Percentiles rank a stretch among this genome's conserved stretches.
Conservation (phyloP, 2,113 vertebrate genomes). For the Dromaius novaehollandiae region DNA sequence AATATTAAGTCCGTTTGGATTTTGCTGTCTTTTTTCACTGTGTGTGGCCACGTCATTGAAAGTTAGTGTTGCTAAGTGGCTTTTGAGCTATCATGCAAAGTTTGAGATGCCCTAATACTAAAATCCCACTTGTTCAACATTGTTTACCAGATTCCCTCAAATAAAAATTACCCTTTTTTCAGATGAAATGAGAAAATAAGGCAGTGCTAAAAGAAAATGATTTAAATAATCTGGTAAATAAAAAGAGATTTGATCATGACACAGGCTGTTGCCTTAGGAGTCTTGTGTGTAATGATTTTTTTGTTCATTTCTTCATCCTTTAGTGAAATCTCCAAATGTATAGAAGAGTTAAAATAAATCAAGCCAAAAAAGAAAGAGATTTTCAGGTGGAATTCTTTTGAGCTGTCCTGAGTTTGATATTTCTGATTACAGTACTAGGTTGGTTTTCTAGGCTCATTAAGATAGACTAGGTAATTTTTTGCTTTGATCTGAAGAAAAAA, state of each 20-base stretch:
- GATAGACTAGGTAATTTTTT: neutral
- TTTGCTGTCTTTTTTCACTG: neutral
- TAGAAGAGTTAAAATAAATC: neutral
- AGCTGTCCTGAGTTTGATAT: too few species aligned
- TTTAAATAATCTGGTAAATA: neutral
- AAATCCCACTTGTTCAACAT: fast-evolving
- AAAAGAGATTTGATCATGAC: neutral
- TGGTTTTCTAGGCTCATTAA: neutral
- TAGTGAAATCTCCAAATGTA: neutral
- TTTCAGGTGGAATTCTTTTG: fast-evolving
- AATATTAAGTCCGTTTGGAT: neutral
- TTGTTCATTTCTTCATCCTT: neutral
- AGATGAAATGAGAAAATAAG: neutral
- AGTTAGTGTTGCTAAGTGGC: neutral
- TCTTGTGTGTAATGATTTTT: neutral
- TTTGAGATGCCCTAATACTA: neutral
- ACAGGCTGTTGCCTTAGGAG: neutral
- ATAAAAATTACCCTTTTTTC: neutral
- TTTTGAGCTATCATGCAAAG: neutral
- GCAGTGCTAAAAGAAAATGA: neutral
- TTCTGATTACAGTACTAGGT: neutral
- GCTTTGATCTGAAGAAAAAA: neutral
- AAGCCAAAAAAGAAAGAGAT: neutral
- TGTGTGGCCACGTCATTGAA: fast-evolving
- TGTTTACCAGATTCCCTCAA: neutral